These are phyloP conservation scores for Amphipoea oculea DNA, from an alignment of 2,888 invertebrate species.

Conservation along the genomic window DNA sequence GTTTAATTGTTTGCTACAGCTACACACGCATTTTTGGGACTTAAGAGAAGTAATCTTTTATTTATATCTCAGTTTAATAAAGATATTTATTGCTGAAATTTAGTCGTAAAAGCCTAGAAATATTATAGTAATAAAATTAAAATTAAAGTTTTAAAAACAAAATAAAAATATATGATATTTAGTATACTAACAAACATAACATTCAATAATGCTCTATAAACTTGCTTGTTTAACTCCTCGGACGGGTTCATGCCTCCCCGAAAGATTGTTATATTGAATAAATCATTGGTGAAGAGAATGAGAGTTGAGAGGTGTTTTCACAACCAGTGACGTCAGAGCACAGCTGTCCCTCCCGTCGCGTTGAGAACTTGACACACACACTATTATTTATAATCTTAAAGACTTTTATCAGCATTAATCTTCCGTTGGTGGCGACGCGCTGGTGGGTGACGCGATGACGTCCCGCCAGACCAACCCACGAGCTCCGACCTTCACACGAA, in stretches of 20 bases:
- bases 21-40: conserved; percentile 10
- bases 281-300: conserved; percentile 74
- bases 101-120: conserved; percentile 31
- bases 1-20: conserved; percentile 38
- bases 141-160: conserved; percentile 17
- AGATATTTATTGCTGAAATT: conserved; percentile 33
- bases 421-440: conserved; percentile 64
- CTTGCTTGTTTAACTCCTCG: conserved; percentile 26
- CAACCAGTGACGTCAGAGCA: conserved; percentile 74
- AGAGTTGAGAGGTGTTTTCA: conserved; percentile 71
- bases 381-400: conserved; percentile 69
- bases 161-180: conserved; percentile 36
- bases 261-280: conserved; percentile 69
- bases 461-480: conserved; percentile 57
- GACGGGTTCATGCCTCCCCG: conserved; percentile 21
- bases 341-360: conserved; percentile 76
- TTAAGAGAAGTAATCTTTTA: neutral
- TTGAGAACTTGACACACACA: conserved; percentile 68
- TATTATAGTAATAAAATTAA: conserved; percentile 39
- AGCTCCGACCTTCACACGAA: conserved; percentile 69
- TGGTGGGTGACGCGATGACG: conserved; percentile 64
- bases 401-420: conserved; percentile 73
- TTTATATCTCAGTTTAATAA: conserved; percentile 19
- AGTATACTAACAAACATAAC: conserved; percentile 34
- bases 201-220: conserved; percentile 37